Conservation (phyloP, 2,113 vertebrate genomes). For the Malurus cyaneus region DNA sequence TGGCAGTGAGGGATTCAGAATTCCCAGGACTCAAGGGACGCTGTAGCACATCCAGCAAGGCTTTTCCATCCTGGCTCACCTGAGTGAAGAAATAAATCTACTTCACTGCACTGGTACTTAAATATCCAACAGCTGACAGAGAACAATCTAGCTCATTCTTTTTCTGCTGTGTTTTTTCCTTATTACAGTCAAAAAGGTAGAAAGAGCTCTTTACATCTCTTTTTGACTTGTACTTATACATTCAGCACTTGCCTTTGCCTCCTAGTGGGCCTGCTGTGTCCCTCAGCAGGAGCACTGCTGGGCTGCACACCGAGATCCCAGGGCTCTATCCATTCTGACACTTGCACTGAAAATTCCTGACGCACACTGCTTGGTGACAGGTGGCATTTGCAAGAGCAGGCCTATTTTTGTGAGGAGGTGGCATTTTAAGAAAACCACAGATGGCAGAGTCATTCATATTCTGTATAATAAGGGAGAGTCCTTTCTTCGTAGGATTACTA, state of each 20-base stretch:
- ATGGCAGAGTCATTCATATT: conserved; percentile 53
- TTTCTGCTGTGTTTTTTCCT: background rate
- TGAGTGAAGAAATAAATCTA: conserved; percentile 45
- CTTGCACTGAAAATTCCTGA: background rate
- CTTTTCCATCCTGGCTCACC: conserved; percentile 98
- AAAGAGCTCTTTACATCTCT: background rate
- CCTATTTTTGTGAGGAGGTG: conserved; percentile 12
- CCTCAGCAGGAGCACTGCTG: background rate
- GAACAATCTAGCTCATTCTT: background rate
- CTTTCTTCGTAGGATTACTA: background rate
- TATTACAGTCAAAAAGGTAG: background rate
- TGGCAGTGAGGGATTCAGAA: conserved; percentile 94
- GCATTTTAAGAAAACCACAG: conserved; percentile 58
- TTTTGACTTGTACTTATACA: background rate
- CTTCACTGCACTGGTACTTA: background rate
- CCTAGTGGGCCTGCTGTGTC: background rate
- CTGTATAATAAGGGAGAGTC: conserved; percentile 1
- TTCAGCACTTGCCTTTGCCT: background rate
- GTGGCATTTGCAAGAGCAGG: conserved; percentile 13
- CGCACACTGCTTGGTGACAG: conserved; percentile 1
- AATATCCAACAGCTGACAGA: background rate
- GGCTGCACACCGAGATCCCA: background rate
- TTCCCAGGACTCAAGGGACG: conserved; percentile 93
- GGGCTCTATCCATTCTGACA: background rate
- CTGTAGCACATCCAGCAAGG: conserved; percentile 93